Evolutionary conservation across 2,113 vertebrate genomes (phyloP).

Genomic region (Brachyhypopomus gauderio): DNA sequence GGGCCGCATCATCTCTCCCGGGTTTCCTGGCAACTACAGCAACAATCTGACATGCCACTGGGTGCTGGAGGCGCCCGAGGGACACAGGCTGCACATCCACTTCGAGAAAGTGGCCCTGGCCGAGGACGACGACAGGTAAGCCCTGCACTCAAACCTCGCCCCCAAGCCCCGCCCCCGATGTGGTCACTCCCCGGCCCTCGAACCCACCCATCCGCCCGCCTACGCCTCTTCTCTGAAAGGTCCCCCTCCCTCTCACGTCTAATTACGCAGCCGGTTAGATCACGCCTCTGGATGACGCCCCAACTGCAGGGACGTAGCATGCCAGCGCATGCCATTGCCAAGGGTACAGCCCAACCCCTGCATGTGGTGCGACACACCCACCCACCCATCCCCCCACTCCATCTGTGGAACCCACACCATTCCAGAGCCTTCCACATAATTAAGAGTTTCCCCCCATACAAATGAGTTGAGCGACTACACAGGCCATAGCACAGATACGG

Average conservation of each 20-base stretch:
- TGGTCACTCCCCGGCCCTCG: no score
- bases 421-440: constrained; percentile 61
- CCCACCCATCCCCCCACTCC: background rate
- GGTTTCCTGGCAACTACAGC: constrained; percentile 97
- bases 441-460: constrained; percentile 59
- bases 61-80: constrained; percentile 87
- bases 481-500: constrained; percentile 48
- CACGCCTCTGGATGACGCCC: constrained; percentile 4
- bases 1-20: constrained; percentile 89
- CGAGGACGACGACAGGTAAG: constrained; percentile 95
- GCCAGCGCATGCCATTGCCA: constrained; percentile 31
- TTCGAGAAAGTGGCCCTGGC: constrained; percentile 97
- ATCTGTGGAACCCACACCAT: constrained; percentile 30
- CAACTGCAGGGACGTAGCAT: constrained; percentile 14
- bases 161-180: no score
- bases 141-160: no score
- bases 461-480: constrained; percentile 57
- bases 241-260: background rate
- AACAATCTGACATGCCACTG: constrained; percentile 98
- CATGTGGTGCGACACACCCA: background rate
- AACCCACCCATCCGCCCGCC: no score
- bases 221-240: no score
- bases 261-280: constrained; percentile 26
- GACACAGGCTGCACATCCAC: constrained; percentile 89
- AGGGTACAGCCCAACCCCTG: constrained; percentile 46